Conservation (phyloP, 2,888 invertebrate species). For the Eudemis profundana region DNA sequence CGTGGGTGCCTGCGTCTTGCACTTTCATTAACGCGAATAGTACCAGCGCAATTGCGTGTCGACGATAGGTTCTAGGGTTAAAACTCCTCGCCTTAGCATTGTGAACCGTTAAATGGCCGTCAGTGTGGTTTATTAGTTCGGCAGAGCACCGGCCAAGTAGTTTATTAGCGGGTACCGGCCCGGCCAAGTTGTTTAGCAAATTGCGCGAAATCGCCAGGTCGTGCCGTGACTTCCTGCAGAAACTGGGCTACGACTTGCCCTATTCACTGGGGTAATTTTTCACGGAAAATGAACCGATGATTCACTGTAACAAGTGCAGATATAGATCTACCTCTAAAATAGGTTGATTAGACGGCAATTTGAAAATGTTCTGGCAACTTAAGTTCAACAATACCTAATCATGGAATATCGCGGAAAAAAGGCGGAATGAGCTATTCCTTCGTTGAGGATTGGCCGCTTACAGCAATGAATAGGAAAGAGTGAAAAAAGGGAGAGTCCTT, state of each 20-base stretch:
- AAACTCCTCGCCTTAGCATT: background rate
- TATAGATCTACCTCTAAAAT: constrained; percentile 10
- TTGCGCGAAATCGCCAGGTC: constrained; percentile 67
- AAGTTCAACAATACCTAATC: no score
- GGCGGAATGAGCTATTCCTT: no score
- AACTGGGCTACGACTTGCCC: constrained; percentile 73
- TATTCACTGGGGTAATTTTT: constrained; percentile 33
- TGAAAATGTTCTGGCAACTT: constrained; percentile 8
- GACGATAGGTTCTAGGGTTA: background rate
- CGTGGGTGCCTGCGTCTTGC: no score
- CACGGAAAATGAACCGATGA: constrained; percentile 22
- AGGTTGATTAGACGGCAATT: background rate
- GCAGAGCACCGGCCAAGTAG: constrained; percentile 56
- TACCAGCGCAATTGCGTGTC: background rate
- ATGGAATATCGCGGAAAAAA: no score
- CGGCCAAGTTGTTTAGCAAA: constrained; percentile 62
- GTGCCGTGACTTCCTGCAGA: constrained; percentile 69
- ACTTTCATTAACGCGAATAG: no score
- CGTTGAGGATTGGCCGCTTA: no score
- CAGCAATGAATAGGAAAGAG: no score
- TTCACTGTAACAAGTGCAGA: constrained; percentile 6
- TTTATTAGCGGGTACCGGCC: constrained; percentile 51
- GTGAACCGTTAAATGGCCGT: constrained; percentile 13
- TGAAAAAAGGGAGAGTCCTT: no score
- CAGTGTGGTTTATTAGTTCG: constrained; percentile 47